Base-by-base conservation (phyloP, 2,113 vertebrate genomes). In the Eleginops maclovinus region DNA sequence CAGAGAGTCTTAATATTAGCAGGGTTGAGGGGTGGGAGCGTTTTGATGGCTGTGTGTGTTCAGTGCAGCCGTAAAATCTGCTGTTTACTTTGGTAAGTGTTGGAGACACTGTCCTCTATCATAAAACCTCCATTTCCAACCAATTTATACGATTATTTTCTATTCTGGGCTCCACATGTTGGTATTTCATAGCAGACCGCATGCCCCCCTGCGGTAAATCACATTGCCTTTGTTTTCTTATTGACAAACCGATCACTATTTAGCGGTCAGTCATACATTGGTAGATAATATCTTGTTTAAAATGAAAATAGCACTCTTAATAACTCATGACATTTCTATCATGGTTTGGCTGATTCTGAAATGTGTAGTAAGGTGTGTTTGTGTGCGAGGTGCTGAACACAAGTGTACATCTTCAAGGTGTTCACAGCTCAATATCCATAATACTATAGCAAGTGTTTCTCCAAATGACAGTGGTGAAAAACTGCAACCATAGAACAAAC, bases 281-380 rank as follows among this genome's bases (percentile, higher is more conserved):
- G 43, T 22, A 31, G 36, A 58, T 61, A 51, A 19, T 62, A 51
- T 68, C 21, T 5, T 22, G 51, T 43, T 79, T 64, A 63, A 62
- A 47, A 77, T 0, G n/a, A 28, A 60, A 66, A 70, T 58, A 9
- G 26, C 9, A 22, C 46, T n/a, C 13, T 84, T 56, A 88, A 90
- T 91, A 73, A 75, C 81, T 75, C 55, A 90, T 85, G 72, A 1
- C 21, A 3, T 14, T 80, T 46, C 28, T 51, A 26, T 81, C 50
- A 31, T 14, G 41, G 76, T 91, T 58, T 59, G 17, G 15, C 17
- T 56, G 19, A 22, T 59, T 50, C 61, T 80, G 64, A 21, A 64
- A 70, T 24, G n/a, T 4, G 9, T 6, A 9, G 9, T n/a, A 53
- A 31, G 55, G 26, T 54, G n/a, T 49, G 40, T 74, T 61, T 72